Evolutionary conservation across 2,888 invertebrate genomes (phyloP).

Genomic region (Eupeodes latifasciatus): DNA sequence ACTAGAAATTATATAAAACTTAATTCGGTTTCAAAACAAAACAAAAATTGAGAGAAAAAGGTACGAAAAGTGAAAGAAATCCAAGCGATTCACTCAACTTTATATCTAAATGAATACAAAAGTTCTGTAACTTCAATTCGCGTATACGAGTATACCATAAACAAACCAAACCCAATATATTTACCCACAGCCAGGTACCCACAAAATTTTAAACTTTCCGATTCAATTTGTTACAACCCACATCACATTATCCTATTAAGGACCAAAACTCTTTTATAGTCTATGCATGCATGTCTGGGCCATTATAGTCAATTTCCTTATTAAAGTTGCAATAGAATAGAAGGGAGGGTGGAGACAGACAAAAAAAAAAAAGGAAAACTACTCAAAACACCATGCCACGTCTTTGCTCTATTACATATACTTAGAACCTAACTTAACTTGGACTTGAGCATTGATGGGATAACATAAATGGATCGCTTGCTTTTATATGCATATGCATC

Average conservation of each 20-base stretch:
- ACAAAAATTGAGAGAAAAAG: too few species aligned
- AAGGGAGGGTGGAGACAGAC: neutral
- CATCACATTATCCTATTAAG: conserved; percentile 17
- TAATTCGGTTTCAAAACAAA: too few species aligned
- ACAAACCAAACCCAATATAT: too few species aligned
- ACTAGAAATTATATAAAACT: too few species aligned
- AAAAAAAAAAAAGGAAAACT: neutral
- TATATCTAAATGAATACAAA: too few species aligned
- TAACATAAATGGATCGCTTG: conserved; percentile 8
- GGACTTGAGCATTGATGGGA: neutral
- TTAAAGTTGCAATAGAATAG: conserved; percentile 16
- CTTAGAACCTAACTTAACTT: conserved; percentile 52
- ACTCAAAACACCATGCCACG: conserved; percentile 46
- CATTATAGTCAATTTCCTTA: conserved; percentile 63
- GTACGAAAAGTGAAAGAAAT: too few species aligned
- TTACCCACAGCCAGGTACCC: too few species aligned
- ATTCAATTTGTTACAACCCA: conserved; percentile 22
- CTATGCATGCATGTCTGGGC: conserved; percentile 7
- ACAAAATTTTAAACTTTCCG: conserved; percentile 3
- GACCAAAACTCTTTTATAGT: neutral
- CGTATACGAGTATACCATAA: too few species aligned
- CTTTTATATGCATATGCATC: neutral
- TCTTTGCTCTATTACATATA: conserved; percentile 54
- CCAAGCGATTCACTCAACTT: too few species aligned
- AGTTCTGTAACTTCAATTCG: too few species aligned